These are phyloP conservation scores for Oxyura jamaicensis DNA, from an alignment of 2,113 vertebrate species.

Conservation along the genomic window DNA sequence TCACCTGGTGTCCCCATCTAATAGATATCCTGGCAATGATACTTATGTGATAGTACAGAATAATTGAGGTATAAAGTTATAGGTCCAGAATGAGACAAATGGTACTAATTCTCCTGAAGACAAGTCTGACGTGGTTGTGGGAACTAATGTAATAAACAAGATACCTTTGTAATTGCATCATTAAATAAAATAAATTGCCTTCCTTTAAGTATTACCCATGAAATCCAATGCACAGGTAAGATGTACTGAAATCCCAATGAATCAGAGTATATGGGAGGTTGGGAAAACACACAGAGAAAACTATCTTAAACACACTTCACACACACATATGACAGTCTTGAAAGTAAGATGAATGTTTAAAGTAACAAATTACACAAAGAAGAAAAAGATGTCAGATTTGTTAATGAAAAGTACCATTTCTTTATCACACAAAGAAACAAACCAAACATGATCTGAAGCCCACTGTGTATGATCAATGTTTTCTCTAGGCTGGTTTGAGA, in stretches of 20 bases:
- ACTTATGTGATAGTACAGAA: constrained; percentile 21
- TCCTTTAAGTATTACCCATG: neutral
- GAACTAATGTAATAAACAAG: constrained; percentile 23
- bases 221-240: neutral
- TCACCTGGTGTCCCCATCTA: constrained; percentile 44
- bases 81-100: constrained; percentile 37
- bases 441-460: neutral
- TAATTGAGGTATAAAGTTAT: constrained; percentile 53
- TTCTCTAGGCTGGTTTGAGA: neutral
- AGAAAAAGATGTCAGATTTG: neutral
- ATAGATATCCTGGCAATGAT: constrained; percentile 53
- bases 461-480: neutral
- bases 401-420: neutral
- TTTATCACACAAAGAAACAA: neutral
- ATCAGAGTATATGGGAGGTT: neutral
- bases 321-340: neutral
- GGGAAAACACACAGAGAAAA: neutral
- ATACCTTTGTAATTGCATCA: constrained; percentile 33
- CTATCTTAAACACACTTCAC: neutral
- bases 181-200: constrained; percentile 51
- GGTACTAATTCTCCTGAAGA: constrained; percentile 43
- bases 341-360: constrained; percentile 3
- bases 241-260: neutral
- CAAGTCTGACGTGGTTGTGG: neutral
- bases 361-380: neutral